Evolutionary conservation across 1,140 invertebrate genomes (phyloP), one percentile per base, ranked within the genome.

Genomic region (Popillia japonica): DNA sequence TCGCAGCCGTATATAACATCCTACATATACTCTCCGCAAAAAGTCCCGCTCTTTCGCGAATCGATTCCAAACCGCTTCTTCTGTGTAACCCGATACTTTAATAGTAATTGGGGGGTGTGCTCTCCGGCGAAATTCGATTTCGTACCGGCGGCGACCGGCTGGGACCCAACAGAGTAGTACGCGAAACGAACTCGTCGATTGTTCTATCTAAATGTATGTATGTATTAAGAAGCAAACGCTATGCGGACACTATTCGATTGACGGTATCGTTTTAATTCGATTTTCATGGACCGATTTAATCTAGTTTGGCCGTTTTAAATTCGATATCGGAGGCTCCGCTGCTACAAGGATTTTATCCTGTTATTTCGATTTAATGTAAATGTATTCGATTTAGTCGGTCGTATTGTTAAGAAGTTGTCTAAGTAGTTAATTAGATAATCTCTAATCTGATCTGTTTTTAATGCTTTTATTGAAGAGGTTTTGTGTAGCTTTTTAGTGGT

Each of bases 61-160:
- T 34, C 27, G 27, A 34, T 34, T 34, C 20, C 61, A 55, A 55
- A 17, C 17, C 61, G 61, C 61, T 68, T 34, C 22, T 55, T 55
- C 17, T 55, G 14, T 27, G 61, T 68, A 68, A 68, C 61, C 61
- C 61, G 61, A 68, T 68, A 68, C 61, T 68, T 68, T 68, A 68
- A 68, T 68, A 68, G 61, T 68, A 68, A 68, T 68, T 68, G 61
- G 22, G 22, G 22, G 48, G 48, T 34, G 27, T 34, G 48, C 6
- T 68, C 61, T 17, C n/a, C 9, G 22, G 17, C 14, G 61, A 68
- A 68, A 68, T 68, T 68, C 61, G 61, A 68, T 68, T 68, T 68
- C 22, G 22, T 17, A 68, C 10, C 61, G 7, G 22, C 22, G 59
- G 14, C 59, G 59, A 64, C 20, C 27, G 61, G 22, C 22, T 55